Base-by-base conservation (phyloP, 2,888 invertebrate species). In the Anoplius nigerrimus region DNA sequence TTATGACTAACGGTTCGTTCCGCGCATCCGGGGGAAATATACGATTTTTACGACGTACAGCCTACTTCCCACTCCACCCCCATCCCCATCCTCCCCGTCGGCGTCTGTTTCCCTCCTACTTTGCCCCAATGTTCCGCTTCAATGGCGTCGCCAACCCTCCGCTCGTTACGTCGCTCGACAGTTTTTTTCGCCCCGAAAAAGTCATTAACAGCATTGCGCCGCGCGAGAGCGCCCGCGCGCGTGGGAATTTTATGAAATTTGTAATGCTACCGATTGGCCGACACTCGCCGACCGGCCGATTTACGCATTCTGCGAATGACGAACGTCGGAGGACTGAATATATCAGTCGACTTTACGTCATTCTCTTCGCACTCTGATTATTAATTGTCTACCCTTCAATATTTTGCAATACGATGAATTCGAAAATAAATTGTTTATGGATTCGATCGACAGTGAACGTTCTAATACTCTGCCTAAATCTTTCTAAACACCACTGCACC, bases 1-100 rank as follows among this genome's bases (percentile, higher is more conserved):
- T 76, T 66, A 76, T 68, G 66, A 76, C 66, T 65, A 72, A 76
- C 71, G 59, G 48, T 66, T 70, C 66, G 66, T 66, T 77, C 60
- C 52, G 22, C 74, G 21, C 51, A 42, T 60, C 42, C 51, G 18
- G 52, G 52, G 21, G 52, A 67, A 34, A 71, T 59, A 57, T 68
- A 60, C 57, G 63, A 65, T 72, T 77, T 75, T 74, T 70, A 65
- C 62, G 58, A 66, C 58, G 51, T 24, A 43, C 45, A 27, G 42
- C 22, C 18, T 56, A 18, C 21, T 46, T 21, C 21, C 0, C 52
- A 48, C 34, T 15, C 20, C n/a, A 43, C 42, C 2, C 55, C 20
- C 34, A 24, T 45, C n/a, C n/a, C 11, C 22, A n/a, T 20, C 20
- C n/a, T 27, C 42, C 15, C 27, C 16, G 27, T 48, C 42, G 0